phyloP scores from a whole-genome alignment of 2,797 vertebrate genomes.

The Gallinago solitaria region DNA sequence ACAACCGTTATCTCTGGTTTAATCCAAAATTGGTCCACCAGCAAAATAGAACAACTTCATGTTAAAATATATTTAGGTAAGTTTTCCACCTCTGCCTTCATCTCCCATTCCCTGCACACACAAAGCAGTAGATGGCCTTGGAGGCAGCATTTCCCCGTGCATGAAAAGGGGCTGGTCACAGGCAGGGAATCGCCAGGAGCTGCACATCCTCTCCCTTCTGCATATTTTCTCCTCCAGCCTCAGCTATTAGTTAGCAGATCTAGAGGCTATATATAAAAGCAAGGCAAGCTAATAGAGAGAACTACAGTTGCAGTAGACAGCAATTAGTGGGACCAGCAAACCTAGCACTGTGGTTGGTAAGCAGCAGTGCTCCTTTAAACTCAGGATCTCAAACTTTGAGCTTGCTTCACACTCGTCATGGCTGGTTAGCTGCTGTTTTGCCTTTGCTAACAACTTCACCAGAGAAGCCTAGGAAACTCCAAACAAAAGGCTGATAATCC shows the following conservation, averaged over 20 bases:
- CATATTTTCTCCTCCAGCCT: neutral
- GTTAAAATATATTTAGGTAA: neutral
- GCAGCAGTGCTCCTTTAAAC: neutral
- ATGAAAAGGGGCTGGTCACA: fast-evolving
- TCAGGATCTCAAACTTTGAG: neutral
- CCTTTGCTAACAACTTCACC: neutral
- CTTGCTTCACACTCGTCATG: fast-evolving
- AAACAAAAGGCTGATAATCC: neutral
- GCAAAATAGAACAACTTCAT: neutral
- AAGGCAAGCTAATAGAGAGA: neutral
- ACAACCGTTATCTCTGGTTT: neutral
- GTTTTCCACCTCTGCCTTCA: neutral
- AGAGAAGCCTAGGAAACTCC: neutral
- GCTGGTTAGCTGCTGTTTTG: neutral
- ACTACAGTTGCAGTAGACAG: neutral
- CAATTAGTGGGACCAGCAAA: neutral
- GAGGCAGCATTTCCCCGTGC: neutral
- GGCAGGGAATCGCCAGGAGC: fast-evolving
- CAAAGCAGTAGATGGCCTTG: neutral
- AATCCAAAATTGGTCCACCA: neutral
- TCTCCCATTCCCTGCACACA: neutral
- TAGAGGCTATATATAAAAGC: neutral
- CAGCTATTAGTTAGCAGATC: neutral
- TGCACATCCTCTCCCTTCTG: neutral
- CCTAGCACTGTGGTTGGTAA: neutral